Conservation (phyloP, 2,888 invertebrate species). For the Orthosia incerta region DNA sequence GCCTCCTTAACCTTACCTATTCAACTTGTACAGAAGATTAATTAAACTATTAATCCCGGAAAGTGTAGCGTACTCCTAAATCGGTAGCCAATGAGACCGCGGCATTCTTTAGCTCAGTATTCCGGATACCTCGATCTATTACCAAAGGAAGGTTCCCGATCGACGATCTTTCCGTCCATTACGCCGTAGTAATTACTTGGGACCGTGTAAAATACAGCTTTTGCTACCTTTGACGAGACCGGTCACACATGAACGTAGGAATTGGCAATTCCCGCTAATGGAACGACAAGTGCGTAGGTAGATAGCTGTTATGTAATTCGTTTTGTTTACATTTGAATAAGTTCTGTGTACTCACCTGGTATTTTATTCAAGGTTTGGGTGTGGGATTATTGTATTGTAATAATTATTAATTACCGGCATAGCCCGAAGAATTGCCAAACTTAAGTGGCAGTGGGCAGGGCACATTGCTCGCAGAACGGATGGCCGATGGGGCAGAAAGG, state of each 20-base stretch:
- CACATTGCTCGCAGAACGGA: too few relatives aligned
- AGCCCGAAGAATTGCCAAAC: too few relatives aligned
- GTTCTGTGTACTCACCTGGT: slow-evolving; percentile 5
- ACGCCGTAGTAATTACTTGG: slow-evolving; percentile 73
- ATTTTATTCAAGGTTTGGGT: background rate
- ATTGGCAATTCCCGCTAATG: slow-evolving; percentile 79
- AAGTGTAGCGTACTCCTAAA: slow-evolving; percentile 58
- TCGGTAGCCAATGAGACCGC: slow-evolving; percentile 65
- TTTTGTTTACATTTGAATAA: slow-evolving; percentile 26
- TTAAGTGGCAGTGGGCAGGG: too few relatives aligned
- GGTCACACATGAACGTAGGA: slow-evolving; percentile 69
- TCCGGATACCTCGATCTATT: slow-evolving; percentile 70
- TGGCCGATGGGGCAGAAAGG: too few relatives aligned
- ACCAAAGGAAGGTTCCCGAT: slow-evolving; percentile 70
- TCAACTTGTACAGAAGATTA: slow-evolving; percentile 60
- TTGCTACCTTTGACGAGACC: slow-evolving; percentile 60
- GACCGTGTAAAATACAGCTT: slow-evolving; percentile 71
- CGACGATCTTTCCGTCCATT: slow-evolving; percentile 72
- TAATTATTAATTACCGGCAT: background rate
- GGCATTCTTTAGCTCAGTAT: slow-evolving; percentile 64
- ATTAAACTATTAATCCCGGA: slow-evolving; percentile 65
- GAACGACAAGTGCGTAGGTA: slow-evolving; percentile 69
- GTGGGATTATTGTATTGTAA: slow-evolving; percentile 1
- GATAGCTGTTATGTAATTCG: slow-evolving; percentile 45
- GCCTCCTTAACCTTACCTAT: slow-evolving; percentile 40